Conservation (phyloP, 2,888 invertebrate species). For the Leptopilina syphax region DNA sequence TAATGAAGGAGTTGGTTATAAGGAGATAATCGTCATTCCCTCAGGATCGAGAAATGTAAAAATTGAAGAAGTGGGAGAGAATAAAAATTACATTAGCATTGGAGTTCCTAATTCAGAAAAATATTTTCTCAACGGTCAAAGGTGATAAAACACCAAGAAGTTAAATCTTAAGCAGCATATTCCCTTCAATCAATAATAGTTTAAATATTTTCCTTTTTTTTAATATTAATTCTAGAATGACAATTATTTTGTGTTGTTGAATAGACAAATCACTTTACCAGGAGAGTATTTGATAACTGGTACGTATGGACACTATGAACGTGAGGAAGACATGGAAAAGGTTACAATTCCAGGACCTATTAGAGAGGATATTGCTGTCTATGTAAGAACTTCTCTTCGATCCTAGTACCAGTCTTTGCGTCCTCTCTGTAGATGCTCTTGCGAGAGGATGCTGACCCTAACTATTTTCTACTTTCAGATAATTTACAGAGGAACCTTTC, state of each 20-base stretch:
- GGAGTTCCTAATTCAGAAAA: constrained; percentile 76
- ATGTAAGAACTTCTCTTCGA: constrained; percentile 76
- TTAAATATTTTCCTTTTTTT: constrained; percentile 35
- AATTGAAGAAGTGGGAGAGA: constrained; percentile 79
- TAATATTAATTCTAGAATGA: too few relatives aligned
- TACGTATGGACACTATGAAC: constrained; percentile 77
- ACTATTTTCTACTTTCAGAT: constrained; percentile 56
- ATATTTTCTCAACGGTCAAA: constrained; percentile 82
- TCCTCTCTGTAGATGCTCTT: too few relatives aligned
- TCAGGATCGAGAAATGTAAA: constrained; percentile 80
- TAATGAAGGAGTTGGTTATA: constrained; percentile 78
- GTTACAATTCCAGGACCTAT: constrained; percentile 82
- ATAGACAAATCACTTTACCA: constrained; percentile 73
- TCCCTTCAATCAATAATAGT: neutral
- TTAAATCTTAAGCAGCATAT: too few relatives aligned
- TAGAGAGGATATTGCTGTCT: constrained; percentile 80
- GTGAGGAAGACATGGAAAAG: constrained; percentile 79
- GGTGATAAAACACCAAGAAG: constrained; percentile 74
- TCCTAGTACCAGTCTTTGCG: neutral
- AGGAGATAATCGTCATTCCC: constrained; percentile 80
- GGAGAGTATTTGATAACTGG: constrained; percentile 78
- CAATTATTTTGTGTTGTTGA: constrained; percentile 45
- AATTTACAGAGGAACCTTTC: constrained; percentile 78
- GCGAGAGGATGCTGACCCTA: too few relatives aligned
- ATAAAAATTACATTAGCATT: constrained; percentile 78